Evolutionary conservation across 2,113 vertebrate genomes (phyloP).

Genomic region (Talpa occidentalis): DNA sequence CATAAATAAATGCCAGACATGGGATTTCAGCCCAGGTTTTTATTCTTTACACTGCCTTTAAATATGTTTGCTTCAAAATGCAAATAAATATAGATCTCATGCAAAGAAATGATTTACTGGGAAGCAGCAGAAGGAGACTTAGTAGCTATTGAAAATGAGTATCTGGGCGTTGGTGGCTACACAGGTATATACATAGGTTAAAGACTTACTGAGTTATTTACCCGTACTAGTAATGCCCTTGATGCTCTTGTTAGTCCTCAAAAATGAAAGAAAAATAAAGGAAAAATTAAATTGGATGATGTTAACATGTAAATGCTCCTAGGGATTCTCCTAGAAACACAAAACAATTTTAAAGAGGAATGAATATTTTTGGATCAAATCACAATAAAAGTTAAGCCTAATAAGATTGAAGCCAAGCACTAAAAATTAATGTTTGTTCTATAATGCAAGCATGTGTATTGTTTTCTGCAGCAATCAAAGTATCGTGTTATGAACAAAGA

Average conservation of each 20-base stretch:
- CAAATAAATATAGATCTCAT: not conserved
- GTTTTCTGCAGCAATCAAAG: slow-evolving; percentile 93
- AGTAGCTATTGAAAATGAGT: not conserved
- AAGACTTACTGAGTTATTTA: not conserved
- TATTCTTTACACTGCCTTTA: not conserved
- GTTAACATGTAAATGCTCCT: not conserved
- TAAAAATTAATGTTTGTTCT: slow-evolving; percentile 51
- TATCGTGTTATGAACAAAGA: slow-evolving; percentile 99
- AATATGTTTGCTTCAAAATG: slow-evolving; percentile 25
- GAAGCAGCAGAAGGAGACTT: not conserved
- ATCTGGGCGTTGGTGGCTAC: not conserved
- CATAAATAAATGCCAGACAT: not conserved
- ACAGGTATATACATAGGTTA: not conserved
- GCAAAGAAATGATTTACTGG: not conserved
- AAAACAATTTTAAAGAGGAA: not conserved
- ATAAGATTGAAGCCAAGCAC: not conserved
- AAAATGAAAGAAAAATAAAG: slow-evolving; percentile 16
- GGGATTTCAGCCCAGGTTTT: not conserved
- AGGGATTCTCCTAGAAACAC: not conserved
- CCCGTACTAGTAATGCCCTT: not conserved
- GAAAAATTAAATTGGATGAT: not conserved
- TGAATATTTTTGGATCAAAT: slow-evolving; percentile 22
- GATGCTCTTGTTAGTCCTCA: not conserved
- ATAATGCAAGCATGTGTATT: slow-evolving; percentile 70
- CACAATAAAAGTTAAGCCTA: not conserved